Evolutionary conservation across 2,113 vertebrate genomes (phyloP), one percentile per base, ranked within the genome.

Genomic region (Pseudonaja textilis): DNA sequence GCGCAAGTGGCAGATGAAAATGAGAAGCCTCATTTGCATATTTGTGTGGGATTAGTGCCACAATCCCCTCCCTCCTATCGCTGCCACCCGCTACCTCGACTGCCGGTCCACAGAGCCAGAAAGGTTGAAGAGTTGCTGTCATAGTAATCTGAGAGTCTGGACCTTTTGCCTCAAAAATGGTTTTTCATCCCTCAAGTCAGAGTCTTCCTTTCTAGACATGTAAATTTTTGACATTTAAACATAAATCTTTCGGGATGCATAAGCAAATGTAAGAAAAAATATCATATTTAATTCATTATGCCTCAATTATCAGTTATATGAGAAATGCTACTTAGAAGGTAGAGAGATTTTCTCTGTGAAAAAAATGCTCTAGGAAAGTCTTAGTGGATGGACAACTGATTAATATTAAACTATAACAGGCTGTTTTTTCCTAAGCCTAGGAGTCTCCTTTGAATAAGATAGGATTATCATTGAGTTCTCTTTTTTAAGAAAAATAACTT

Each of bases 61-160:
- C 11, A 64, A 64, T n/a, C 11, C 26, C 59, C 25, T 61, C 3
- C 25, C 9, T 16, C 61, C 61, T 29, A 11, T 11, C 26, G 3
- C 61, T 3, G 0, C 61, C 2, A 0, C 10, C 26, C 0, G 9
- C 23, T 61, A 26, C 8, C 3, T 3, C 25, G 25, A 26, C 59
- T 61, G 59, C 59, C 0, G 0, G 61, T 64, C 10, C 10, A 0
- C 26, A 12, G 26, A 64, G 26, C 61, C 61, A 64, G 61, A 64
- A n/a, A 64, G 1, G 3, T 29, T 64, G 61, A 26, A 29, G 61
- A 64, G 1, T 50, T 29, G 26, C 61, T 3, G 0, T 39, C 55
- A 39, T 2, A 5, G 18, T 26, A 10, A 59, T 39, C 22, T 57
- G 34, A 39, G 34, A 29, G n/a, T 20, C 16, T 74, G n/a, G 16